Conservation (phyloP, 2,113 vertebrate genomes). For the Urocitellus parryii region DNA sequence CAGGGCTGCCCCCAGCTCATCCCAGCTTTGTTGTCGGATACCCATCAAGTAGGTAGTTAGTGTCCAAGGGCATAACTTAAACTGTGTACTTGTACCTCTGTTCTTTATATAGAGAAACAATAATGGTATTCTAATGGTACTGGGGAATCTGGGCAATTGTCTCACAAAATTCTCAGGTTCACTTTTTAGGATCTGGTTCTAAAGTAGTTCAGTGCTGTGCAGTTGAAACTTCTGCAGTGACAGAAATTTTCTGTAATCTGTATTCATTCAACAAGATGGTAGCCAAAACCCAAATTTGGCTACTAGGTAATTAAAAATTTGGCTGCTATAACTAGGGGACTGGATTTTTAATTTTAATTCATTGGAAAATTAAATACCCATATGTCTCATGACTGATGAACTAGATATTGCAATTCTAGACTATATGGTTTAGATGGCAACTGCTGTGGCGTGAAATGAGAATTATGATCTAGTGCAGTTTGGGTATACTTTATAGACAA, state of each 20-base stretch:
- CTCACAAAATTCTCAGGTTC: not conserved
- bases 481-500: not conserved
- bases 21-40: not conserved
- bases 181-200: not conserved
- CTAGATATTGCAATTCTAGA: not conserved
- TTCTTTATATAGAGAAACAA: not conserved
- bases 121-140: not conserved
- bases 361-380: constrained; percentile 3
- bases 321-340: not conserved
- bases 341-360: constrained; percentile 29
- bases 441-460: not conserved
- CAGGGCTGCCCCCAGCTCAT: not conserved
- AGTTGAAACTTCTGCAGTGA: not conserved
- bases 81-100: not conserved
- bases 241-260: not conserved
- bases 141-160: not conserved
- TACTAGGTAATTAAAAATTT: not conserved
- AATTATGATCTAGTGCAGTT: not conserved
- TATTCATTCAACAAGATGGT: not conserved
- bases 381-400: not conserved
- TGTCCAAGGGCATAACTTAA: not conserved
- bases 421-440: not conserved
- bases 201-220: not conserved
- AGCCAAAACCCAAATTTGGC: not conserved
- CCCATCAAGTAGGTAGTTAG: not conserved